Conservation (phyloP, 2,888 invertebrate genomes). For the Ormyrus nitidulus region DNA sequence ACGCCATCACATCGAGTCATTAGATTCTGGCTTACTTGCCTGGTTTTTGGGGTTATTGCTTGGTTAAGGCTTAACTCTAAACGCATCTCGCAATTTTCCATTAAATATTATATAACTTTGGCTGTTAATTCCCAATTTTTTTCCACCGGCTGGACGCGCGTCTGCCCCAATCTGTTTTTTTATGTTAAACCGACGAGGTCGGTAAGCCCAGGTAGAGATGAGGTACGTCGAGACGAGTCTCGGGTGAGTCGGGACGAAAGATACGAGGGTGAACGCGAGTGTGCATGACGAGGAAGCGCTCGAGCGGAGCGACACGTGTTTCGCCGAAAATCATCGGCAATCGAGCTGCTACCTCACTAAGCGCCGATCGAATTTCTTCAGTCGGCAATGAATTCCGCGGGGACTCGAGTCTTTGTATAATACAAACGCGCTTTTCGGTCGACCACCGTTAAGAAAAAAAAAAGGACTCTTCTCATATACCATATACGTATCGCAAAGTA, state of each 20-base stretch:
- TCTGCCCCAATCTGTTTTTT: background rate
- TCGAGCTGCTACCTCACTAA: constrained; percentile 13
- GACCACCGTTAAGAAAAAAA: no score
- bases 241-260: constrained; percentile 56
- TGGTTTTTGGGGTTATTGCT: no score
- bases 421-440: no score
- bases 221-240: background rate
- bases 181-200: background rate
- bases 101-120: no score
- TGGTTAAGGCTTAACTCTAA: no score
- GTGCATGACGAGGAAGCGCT: background rate
- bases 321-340: constrained; percentile 16
- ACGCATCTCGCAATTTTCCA: no score
- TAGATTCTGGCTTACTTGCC: no score
- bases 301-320: constrained; percentile 27
- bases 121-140: background rate
- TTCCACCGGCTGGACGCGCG: background rate
- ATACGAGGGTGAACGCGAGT: constrained; percentile 51
- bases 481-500: background rate
- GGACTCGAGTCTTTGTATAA: no score
- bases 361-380: constrained; percentile 12
- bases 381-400: no score
- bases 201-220: constrained; percentile 1
- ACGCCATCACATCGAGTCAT: constrained; percentile 4
- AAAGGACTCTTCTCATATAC: no score